Conservation (phyloP, 2,113 vertebrate genomes). For the Ariopsis seemanni region DNA sequence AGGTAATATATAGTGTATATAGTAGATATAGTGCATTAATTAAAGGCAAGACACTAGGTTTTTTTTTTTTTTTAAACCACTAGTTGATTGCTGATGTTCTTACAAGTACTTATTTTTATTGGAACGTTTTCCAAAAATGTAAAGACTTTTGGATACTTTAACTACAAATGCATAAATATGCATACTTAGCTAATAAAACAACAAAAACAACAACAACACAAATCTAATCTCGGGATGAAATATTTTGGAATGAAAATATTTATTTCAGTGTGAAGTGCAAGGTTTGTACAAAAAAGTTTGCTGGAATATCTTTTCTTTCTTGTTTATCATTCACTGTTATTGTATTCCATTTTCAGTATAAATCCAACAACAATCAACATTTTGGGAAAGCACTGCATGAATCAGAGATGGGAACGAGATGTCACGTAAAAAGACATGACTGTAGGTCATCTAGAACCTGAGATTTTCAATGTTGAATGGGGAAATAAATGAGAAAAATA, state of each 20-base stretch:
- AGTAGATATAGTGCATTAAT: background rate
- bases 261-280: background rate
- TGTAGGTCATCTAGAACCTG: background rate
- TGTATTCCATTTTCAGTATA: background rate
- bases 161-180: background rate
- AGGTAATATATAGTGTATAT: background rate
- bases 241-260: background rate
- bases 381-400: background rate
- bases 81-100: background rate
- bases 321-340: background rate
- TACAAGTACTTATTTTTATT: background rate
- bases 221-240: background rate
- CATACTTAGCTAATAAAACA: background rate
- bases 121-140: background rate
- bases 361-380: background rate
- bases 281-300: background rate
- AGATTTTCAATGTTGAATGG: background rate
- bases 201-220: background rate
- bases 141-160: background rate
- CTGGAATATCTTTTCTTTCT: background rate
- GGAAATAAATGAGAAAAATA: background rate
- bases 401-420: background rate
- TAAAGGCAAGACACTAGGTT: background rate
- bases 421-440: background rate
- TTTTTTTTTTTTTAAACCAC: background rate